Evolutionary conservation across 2,888 invertebrate genomes (phyloP).

Genomic region (Stenotaenia linearis): DNA sequence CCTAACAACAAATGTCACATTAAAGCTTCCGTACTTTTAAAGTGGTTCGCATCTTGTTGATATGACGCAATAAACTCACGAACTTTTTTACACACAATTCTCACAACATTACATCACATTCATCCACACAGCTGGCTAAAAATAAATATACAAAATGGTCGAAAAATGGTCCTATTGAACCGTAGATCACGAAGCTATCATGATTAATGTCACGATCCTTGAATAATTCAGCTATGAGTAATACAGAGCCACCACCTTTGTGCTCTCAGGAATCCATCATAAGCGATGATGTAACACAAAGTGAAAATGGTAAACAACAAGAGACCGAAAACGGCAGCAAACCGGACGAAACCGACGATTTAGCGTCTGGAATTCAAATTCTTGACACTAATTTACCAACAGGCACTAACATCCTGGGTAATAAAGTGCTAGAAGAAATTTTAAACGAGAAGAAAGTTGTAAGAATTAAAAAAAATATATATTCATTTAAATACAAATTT

Average conservation of each 20-base stretch:
- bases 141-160: background rate
- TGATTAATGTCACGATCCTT: background rate
- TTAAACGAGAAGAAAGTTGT: constrained; percentile 36
- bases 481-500: background rate
- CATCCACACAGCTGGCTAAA: no score
- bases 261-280: background rate
- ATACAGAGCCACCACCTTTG: background rate
- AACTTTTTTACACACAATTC: no score
- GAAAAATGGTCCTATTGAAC: no score
- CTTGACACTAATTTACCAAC: constrained; percentile 26
- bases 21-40: no score
- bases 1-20: no score
- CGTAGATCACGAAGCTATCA: background rate
- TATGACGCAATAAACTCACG: no score
- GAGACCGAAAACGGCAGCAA: background rate
- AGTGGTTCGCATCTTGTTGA: no score
- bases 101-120: no score
- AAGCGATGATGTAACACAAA: background rate
- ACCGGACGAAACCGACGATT: background rate
- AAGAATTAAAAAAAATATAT: background rate
- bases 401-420: constrained; percentile 33
- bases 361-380: background rate
- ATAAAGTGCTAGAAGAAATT: constrained; percentile 35
- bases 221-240: background rate
- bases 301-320: background rate